Evolutionary conservation across 1,140 invertebrate species (phyloP).

Genomic region (Ptiloglossa arizonensis): DNA sequence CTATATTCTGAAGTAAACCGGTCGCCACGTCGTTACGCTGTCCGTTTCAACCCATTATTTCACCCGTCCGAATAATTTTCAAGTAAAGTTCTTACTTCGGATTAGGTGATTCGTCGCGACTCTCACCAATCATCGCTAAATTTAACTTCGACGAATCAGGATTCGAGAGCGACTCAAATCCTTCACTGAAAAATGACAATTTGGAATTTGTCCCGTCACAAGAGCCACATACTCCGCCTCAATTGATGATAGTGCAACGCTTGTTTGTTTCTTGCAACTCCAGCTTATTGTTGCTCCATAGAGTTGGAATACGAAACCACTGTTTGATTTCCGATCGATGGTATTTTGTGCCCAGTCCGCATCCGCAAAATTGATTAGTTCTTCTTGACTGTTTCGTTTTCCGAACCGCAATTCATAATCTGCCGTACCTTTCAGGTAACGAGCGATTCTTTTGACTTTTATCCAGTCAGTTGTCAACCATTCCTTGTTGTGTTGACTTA

Average conservation of each 20-base stretch:
- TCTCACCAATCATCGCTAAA: no score
- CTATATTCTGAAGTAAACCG: no score
- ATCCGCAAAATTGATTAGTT: slow-evolving; percentile 57
- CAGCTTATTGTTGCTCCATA: slow-evolving; percentile 69
- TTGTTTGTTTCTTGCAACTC: slow-evolving; percentile 80
- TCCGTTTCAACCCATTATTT: no score
- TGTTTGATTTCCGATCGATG: slow-evolving; percentile 59
- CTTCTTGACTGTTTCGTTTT: slow-evolving; percentile 5
- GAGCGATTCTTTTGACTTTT: background rate
- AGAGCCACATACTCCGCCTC: slow-evolving; percentile 79
- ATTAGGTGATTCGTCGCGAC: no score
- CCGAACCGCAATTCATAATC: background rate
- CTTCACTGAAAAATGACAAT: no score
- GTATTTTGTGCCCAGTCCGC: slow-evolving; percentile 54
- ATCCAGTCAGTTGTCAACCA: no score
- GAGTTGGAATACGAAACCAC: slow-evolving; percentile 68
- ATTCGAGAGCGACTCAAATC: no score
- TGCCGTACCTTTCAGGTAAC: background rate
- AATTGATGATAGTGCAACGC: slow-evolving; percentile 78
- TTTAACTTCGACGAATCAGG: no score
- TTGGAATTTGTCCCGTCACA: no score
- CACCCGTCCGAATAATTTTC: no score
- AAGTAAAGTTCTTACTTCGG: no score
- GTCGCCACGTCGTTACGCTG: no score
- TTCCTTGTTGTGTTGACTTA: slow-evolving; percentile 7